Base-by-base conservation (phyloP, 2,797 vertebrate genomes). In the Tenualosa thibaudeaui region DNA sequence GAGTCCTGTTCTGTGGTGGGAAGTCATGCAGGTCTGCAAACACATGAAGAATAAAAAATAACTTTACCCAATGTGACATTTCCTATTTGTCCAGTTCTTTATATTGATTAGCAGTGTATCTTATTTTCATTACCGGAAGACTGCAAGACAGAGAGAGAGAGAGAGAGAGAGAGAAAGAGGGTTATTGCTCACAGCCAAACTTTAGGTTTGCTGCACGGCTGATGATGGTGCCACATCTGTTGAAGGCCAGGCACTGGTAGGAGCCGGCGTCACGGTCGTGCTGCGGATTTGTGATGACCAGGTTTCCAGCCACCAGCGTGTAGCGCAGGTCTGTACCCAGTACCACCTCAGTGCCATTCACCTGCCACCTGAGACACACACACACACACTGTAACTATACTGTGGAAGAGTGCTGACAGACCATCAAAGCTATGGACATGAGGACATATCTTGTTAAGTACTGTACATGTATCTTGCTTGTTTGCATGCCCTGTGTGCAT, bases 201-300 rank as follows among this genome's bases (percentile, higher is more conserved):
- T 96, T 97, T 31, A 99, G 94, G 81, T 96, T 95, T 0, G 97
- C 98, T 62, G 97, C 97, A 81, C 94, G 95, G 94, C 98, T 99
- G 92, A 98, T 93, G 49, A 99, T 95, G 0, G 96, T 97, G 89
- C 98, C 98, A 56, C 97, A 96, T 75, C 97, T 89, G 82, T 99
- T 99, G 56, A 96, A 95, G 49, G 97, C 98, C 85, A 99, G 93
- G 86, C 98, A 99, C 84, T 99, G 98, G 91, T 99, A 99, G 37
- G 97, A 97, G 2, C 98, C 98, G 0, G 96, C 93, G 8, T 99
- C 98, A 86, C 93, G 95, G 22, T 90, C 86, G 71, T 96, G 93
- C 87, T 94, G 90, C 0, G 98, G 98, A 85, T 93, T 95, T 91
- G 90, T 97, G 91, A 99, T 98, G 88, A 98, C 97, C 84, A 99